Evolutionary conservation across 1,140 invertebrate species (phyloP).

Genomic region (Aporrectodea caliginosa): DNA sequence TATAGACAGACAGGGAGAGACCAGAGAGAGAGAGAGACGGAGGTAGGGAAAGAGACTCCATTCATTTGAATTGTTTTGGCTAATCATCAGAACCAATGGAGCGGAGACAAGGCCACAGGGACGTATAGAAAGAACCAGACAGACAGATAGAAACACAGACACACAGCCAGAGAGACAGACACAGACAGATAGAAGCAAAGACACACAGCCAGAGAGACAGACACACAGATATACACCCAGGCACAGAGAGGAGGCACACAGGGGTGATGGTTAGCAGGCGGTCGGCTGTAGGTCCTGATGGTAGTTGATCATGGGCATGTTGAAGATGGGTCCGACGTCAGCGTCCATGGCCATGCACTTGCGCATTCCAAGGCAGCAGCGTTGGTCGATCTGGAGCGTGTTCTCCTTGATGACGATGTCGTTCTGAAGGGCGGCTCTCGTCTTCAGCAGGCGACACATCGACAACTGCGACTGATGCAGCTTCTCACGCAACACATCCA

Average conservation of each 20-base stretch:
- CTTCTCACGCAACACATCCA: conserved; percentile 52
- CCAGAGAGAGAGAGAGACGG: no score
- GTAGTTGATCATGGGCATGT: conserved; percentile 48
- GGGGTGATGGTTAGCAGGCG: background rate
- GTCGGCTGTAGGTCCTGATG: background rate
- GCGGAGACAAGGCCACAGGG: no score
- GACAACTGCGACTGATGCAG: conserved; percentile 58
- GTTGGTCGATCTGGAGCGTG: conserved; percentile 82
- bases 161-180: no score
- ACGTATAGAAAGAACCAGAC: no score
- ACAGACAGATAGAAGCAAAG: background rate
- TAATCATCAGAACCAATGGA: no score
- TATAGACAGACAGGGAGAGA: no score
- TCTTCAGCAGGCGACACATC: conserved; percentile 75
- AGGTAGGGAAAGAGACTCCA: no score
- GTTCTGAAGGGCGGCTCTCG: conserved; percentile 74
- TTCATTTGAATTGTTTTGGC: no score
- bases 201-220: background rate
- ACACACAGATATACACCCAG: background rate
- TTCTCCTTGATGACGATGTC: conserved; percentile 86
- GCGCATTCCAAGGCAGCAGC: conserved; percentile 83
- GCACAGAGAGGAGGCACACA: background rate
- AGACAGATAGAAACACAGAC: no score
- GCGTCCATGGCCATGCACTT: conserved; percentile 60
- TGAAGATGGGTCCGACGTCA: conserved; percentile 55